Percentiles rank a stretch among this genome's conserved stretches.
Conservation (phyloP, 2,888 invertebrate species). For the Lasioglossum villosulum region DNA sequence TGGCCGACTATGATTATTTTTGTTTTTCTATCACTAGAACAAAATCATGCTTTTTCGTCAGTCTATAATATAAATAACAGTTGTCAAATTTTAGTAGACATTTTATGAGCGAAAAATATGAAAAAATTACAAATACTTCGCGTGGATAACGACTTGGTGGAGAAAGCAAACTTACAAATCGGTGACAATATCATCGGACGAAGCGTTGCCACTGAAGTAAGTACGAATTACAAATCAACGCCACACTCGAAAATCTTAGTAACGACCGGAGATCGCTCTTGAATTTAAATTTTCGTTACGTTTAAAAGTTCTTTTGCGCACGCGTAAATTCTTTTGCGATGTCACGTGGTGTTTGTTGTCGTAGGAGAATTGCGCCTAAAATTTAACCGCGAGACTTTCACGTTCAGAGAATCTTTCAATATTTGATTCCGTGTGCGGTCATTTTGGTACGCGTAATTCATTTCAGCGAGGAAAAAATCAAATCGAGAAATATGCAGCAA, state of each 20-base stretch:
- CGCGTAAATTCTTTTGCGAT: not conserved
- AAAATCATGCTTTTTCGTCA: constrained; percentile 33
- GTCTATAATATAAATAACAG: constrained; percentile 21
- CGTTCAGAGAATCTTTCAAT: not conserved
- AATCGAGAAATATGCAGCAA: constrained; percentile 70
- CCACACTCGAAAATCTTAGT: not conserved
- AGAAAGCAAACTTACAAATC: constrained; percentile 70
- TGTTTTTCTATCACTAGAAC: not conserved
- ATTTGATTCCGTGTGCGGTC: not conserved
- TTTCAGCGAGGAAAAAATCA: constrained; percentile 66
- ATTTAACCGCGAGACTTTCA: not conserved
- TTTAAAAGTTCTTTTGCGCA: constrained; percentile 9
- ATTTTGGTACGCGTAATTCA: constrained; percentile 7
- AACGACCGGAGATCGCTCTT: not conserved
- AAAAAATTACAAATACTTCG: constrained; percentile 75
- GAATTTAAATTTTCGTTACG: constrained; percentile 23
- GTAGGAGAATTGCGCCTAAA: not conserved
- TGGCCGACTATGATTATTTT: constrained; percentile 24
- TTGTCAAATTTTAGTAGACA: not conserved
- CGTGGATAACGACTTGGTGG: constrained; percentile 71
- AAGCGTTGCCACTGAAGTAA: constrained; percentile 64
- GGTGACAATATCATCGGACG: constrained; percentile 74
- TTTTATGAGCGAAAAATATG: constrained; percentile 52
- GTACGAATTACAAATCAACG: constrained; percentile 54
- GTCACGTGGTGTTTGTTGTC: not conserved